Conservation (phyloP, 2,797 vertebrate species). For the Fringilla coelebs region DNA sequence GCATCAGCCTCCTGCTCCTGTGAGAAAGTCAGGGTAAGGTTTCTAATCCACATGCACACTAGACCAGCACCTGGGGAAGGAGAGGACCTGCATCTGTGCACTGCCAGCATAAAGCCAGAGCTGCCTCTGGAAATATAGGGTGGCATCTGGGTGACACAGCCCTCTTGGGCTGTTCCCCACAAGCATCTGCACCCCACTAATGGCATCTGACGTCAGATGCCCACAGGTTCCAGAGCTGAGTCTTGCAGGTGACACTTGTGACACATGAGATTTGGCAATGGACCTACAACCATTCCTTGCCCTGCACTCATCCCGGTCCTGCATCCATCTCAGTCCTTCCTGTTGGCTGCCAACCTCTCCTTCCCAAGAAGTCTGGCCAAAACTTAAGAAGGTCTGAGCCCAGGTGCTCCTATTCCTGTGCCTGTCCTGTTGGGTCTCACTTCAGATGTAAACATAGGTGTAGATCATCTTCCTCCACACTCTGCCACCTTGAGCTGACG, state of each 20-base stretch:
- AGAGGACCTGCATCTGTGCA: background rate
- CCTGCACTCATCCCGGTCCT: accelerated
- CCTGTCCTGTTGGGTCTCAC: background rate
- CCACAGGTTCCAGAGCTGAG: background rate
- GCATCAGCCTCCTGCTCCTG: background rate
- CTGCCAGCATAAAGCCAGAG: background rate
- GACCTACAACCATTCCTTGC: background rate
- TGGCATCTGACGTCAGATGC: accelerated
- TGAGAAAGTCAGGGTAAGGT: background rate
- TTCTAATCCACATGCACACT: background rate
- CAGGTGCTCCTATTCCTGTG: background rate
- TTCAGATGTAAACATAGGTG: background rate
- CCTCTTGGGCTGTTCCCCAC: background rate
- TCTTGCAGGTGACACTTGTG: background rate
- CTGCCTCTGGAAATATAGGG: background rate
- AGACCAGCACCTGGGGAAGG: background rate
- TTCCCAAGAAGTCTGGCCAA: background rate
- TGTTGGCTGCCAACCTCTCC: accelerated
- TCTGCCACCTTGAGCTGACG: background rate
- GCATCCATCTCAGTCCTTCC: background rate
- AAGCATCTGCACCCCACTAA: background rate
- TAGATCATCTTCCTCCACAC: background rate
- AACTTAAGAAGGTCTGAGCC: background rate
- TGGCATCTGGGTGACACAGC: background rate
- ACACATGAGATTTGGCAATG: background rate